Percentiles rank a stretch among this genome's conserved stretches.
phyloP scores from a whole-genome alignment of 1,140 invertebrate genomes.

The Euglossa dilemma region DNA sequence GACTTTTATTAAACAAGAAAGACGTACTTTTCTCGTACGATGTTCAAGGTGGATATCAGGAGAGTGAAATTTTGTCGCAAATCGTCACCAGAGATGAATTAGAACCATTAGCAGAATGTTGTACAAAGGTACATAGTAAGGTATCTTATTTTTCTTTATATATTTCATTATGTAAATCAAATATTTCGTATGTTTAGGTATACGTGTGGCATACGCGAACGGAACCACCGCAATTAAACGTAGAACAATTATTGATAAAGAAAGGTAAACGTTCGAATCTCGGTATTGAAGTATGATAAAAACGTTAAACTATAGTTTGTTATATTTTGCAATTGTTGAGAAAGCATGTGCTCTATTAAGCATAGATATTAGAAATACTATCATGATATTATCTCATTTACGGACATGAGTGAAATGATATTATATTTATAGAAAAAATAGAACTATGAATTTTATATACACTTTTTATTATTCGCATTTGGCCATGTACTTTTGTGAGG shows the following conservation, averaged over 20 bases:
- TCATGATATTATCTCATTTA: background rate
- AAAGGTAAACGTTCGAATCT: slow-evolving; percentile 85
- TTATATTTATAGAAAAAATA: background rate
- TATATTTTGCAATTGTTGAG: background rate
- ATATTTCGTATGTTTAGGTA: slow-evolving; percentile 82
- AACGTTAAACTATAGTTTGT: slow-evolving; percentile 23
- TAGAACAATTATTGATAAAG: slow-evolving; percentile 84
- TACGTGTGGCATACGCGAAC: slow-evolving; percentile 99
- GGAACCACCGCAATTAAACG: slow-evolving; percentile 89
- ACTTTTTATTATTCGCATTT: background rate
- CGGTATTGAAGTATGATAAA: slow-evolving; percentile 89
- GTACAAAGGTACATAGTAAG: slow-evolving; percentile 87
- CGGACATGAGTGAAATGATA: too few species aligned
- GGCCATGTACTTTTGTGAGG: background rate
- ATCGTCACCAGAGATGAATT: slow-evolving; percentile 89
- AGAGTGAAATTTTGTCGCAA: slow-evolving; percentile 94
- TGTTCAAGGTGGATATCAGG: slow-evolving; percentile 94
- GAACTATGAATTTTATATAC: slow-evolving; percentile 12
- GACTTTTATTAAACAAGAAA: slow-evolving; percentile 89
- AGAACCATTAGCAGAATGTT: slow-evolving; percentile 94
- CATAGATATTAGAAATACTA: too few species aligned
- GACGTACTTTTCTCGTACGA: slow-evolving; percentile 92
- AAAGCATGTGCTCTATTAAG: background rate
- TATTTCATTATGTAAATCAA: background rate
- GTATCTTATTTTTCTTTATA: too few species aligned